Conservation (phyloP, 2,113 vertebrate species). For the Nyctereutes procyonoides region DNA sequence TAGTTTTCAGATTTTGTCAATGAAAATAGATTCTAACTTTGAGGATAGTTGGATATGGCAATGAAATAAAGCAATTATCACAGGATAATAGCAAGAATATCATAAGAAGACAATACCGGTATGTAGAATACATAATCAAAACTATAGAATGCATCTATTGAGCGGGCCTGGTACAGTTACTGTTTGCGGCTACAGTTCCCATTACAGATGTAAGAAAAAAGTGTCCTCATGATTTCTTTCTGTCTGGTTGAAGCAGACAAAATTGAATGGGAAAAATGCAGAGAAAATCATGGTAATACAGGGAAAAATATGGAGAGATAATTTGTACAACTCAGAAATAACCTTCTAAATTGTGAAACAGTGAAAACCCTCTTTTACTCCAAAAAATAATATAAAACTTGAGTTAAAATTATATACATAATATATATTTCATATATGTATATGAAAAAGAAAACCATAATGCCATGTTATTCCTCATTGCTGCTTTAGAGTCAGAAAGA, state of each 20-base stretch:
- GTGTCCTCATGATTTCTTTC: neutral
- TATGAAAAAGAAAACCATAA: neutral
- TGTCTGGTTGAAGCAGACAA: neutral
- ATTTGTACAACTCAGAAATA: neutral
- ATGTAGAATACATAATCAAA: neutral
- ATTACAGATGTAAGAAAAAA: neutral
- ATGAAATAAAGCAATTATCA: neutral
- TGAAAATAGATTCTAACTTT: conserved; percentile 18
- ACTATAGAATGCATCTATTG: neutral
- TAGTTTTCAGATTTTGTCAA: conserved; percentile 7
- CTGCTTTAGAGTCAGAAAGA: neutral
- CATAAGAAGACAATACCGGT: neutral
- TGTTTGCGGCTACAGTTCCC: neutral
- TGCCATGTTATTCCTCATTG: neutral
- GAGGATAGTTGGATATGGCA: neutral
- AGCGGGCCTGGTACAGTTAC: neutral
- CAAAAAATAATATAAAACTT: neutral
- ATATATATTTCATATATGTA: neutral
- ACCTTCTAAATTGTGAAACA: neutral
- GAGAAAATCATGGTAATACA: neutral
- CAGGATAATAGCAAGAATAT: neutral
- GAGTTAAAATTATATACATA: neutral
- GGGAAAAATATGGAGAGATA: neutral
- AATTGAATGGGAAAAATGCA: neutral
- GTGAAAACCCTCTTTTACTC: neutral